A percentile compares a stretch with the other conserved stretches of the same genome.
phyloP scores from a whole-genome alignment of 2,888 invertebrate species.

The Apodemia hepburni region DNA sequence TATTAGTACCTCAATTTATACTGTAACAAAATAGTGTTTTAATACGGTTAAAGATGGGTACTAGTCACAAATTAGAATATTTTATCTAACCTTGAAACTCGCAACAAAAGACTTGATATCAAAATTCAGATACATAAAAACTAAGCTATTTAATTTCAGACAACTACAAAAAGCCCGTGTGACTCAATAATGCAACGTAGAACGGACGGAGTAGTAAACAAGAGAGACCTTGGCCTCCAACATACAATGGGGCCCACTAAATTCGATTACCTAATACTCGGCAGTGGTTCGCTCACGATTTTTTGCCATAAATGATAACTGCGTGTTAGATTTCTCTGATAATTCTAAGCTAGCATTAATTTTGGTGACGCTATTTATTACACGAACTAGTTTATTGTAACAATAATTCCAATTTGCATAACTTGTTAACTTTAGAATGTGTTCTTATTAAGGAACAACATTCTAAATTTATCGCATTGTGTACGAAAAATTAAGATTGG shows the following conservation, averaged over 20 bases:
- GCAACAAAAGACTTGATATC: not conserved
- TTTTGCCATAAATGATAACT: conserved; percentile 44
- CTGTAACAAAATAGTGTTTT: too few relatives aligned
- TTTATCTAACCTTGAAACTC: not conserved
- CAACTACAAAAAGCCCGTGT: conserved; percentile 21
- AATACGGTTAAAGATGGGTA: not conserved
- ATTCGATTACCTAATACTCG: conserved; percentile 67
- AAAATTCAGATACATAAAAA: conserved; percentile 16
- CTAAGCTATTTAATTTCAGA: conserved; percentile 12
- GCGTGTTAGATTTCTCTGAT: conserved; percentile 20
- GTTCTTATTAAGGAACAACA: conserved; percentile 13
- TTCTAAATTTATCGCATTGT: conserved; percentile 11
- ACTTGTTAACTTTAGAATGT: conserved; percentile 8
- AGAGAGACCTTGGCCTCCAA: conserved; percentile 67
- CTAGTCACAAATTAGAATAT: not conserved
- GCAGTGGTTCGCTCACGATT: conserved; percentile 62
- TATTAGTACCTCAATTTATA: too few relatives aligned
- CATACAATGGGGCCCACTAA: conserved; percentile 69
- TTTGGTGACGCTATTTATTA: conserved; percentile 24
- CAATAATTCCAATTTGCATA: conserved; percentile 13
- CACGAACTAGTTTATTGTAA: not conserved
- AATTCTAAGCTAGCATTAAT: conserved; percentile 16
- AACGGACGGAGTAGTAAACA: conserved; percentile 68
- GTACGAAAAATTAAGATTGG: conserved; percentile 4
- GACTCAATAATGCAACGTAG: conserved; percentile 33